Base-by-base conservation (phyloP, 2,113 vertebrate genomes). In the Nibea albiflora region DNA sequence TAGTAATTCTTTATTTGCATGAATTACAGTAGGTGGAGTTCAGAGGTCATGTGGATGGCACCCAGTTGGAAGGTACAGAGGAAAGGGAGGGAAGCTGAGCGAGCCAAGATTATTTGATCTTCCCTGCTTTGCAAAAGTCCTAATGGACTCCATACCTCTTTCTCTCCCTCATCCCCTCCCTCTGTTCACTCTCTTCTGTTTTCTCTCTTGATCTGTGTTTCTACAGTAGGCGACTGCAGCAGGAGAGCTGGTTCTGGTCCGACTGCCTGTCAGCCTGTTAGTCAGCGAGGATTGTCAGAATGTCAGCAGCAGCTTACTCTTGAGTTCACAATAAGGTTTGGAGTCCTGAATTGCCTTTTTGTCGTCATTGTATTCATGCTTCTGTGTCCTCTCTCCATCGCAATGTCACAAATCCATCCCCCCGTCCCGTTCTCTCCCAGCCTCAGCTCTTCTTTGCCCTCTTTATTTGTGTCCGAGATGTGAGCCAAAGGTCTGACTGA, bases 401-500 rank as follows among this genome's bases (percentile, higher is more conserved):
- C 60, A 65, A 52, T 69, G 17, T 62, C 76, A 71, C 77, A 52
- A 24, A 8, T 24, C 58, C 62, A 5, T 24, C 42, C 68, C 20
- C 19, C 47, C 35, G 31, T 47, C 19, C 24, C 1, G 20, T 39
- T 78, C 26, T 54, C 75, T 81, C 61, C 50, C 58, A 50, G 44
- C 49, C 49, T 47, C 35, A 39, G 20, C 79, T 83, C 74, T 85
- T 63, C 49, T 44, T 31, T 74, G 22, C 68, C 53, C 31, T 76
- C 56, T 71, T 61, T 53, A 35, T 84, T 72, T 49, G 63, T 22
- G 56, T 75, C 50, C 66, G 15, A 70, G 31, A 80, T 79, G 84
- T 84, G 73, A 91, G 89, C 89, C 89, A 92, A 74, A 84, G 77
- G 76, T 84, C 88, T 76, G 73, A 74, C 54, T 31, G 62, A 86